These are phyloP conservation scores for Chauna torquata DNA, from an alignment of 2,113 vertebrate species.

Conservation along the genomic window DNA sequence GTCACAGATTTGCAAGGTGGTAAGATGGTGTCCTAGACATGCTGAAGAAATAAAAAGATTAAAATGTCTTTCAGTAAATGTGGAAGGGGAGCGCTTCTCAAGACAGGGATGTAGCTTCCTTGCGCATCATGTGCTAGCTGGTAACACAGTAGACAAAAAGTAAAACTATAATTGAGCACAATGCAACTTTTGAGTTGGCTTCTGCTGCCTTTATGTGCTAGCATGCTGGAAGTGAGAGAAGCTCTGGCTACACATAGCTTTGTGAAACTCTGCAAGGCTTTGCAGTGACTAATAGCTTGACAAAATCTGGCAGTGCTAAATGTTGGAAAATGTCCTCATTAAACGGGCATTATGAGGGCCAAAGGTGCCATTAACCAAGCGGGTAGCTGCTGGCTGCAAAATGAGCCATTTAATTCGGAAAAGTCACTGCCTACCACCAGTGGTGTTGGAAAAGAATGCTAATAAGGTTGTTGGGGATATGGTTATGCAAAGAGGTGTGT, in stretches of 20 bases:
- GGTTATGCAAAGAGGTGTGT: neutral
- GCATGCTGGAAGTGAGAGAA: neutral
- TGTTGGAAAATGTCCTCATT: slow-evolving; percentile 27
- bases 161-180: neutral
- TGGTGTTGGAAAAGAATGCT: neutral
- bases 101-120: neutral
- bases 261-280: neutral
- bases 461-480: neutral
- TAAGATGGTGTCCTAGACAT: neutral
- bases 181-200: neutral
- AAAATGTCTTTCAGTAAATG: neutral
- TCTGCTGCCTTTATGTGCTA: neutral
- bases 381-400: slow-evolving; percentile 21
- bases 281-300: neutral
- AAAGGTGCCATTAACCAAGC: slow-evolving; percentile 11
- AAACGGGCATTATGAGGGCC: slow-evolving; percentile 16
- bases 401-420: slow-evolving; percentile 33
- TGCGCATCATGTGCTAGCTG: accelerated
- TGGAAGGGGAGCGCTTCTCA: neutral
- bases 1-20: neutral
- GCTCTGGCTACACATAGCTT: neutral
- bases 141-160: neutral
- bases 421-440: neutral
- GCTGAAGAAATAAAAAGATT: neutral
- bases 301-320: neutral